A percentile compares a stretch with the other conserved stretches of the same genome.
These are phyloP conservation scores for Lamprotornis superbus DNA, from an alignment of 2,113 vertebrate species.

Conservation along the genomic window DNA sequence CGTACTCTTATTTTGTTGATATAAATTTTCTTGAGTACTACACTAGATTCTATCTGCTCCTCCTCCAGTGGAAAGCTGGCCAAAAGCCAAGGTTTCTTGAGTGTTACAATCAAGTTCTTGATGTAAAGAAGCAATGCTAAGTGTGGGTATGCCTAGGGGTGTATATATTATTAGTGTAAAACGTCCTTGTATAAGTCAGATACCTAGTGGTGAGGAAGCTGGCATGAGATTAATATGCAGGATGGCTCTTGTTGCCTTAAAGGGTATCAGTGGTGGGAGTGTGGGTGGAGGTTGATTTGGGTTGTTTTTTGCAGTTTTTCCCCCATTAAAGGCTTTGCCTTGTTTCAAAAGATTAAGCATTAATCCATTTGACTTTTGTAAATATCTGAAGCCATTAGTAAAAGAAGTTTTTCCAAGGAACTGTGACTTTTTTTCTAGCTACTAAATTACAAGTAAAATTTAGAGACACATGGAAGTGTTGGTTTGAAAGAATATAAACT, in stretches of 20 bases:
- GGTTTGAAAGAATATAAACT: slow-evolving; percentile 6
- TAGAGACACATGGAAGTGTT: background rate
- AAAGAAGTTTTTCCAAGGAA: slow-evolving; percentile 63
- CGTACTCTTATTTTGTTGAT: background rate
- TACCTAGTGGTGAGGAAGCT: background rate
- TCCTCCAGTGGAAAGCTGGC: background rate
- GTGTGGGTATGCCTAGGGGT: accelerated
- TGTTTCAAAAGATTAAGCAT: slow-evolving; percentile 50
- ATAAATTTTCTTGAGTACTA: background rate
- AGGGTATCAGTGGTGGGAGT: background rate
- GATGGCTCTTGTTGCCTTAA: background rate
- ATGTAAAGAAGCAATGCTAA: background rate
- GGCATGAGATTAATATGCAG: background rate
- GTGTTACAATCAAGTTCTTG: background rate
- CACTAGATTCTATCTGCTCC: background rate
- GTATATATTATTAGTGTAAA: background rate
- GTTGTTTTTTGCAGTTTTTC: background rate
- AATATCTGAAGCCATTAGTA: slow-evolving; percentile 64
- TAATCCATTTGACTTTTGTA: slow-evolving; percentile 15
- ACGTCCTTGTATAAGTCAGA: background rate
- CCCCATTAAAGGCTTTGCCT: slow-evolving; percentile 65
- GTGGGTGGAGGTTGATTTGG: background rate
- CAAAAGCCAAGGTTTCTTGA: background rate
- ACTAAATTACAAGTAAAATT: slow-evolving; percentile 51
- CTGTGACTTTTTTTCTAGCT: slow-evolving; percentile 51